Conservation (phyloP, 1,140 invertebrate genomes). For the Drosophila grimshawi region DNA sequence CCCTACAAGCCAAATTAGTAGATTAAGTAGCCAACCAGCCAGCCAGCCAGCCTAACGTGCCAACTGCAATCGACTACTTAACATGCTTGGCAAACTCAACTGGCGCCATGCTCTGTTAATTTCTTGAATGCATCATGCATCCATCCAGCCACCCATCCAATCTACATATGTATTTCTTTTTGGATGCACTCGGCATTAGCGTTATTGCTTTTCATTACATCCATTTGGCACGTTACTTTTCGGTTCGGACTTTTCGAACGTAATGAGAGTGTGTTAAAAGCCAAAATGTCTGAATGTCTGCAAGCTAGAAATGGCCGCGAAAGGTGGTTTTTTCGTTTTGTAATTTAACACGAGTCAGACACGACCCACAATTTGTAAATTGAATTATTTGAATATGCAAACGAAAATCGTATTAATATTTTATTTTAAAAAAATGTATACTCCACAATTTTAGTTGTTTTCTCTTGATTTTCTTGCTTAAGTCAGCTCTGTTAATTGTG, state of each 20-base stretch:
- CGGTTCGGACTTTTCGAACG: slow-evolving; percentile 63
- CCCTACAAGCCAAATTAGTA: background rate
- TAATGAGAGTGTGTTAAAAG: slow-evolving; percentile 45
- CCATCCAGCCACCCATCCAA: slow-evolving; percentile 27
- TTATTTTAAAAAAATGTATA: no score
- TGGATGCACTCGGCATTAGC: slow-evolving; percentile 57
- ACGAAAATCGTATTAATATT: no score
- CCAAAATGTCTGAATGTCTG: background rate
- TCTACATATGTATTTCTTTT: slow-evolving; percentile 15
- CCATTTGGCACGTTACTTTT: slow-evolving; percentile 69
- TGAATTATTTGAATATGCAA: no score
- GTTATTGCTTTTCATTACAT: slow-evolving; percentile 63
- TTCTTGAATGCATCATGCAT: slow-evolving; percentile 44
- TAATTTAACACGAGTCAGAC: no score
- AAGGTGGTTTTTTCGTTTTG: no score
- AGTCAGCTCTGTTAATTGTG: no score
- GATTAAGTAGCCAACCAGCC: background rate
- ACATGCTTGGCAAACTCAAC: slow-evolving; percentile 51
- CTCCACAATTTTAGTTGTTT: background rate
- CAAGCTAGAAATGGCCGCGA: background rate
- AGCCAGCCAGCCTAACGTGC: slow-evolving; percentile 1
- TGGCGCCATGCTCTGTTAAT: slow-evolving; percentile 71
- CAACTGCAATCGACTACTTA: slow-evolving; percentile 45
- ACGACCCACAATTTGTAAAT: no score
- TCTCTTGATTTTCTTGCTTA: background rate